Evolutionary conservation across 2,797 vertebrate genomes (phyloP).

Genomic region (Cyprinella venusta): DNA sequence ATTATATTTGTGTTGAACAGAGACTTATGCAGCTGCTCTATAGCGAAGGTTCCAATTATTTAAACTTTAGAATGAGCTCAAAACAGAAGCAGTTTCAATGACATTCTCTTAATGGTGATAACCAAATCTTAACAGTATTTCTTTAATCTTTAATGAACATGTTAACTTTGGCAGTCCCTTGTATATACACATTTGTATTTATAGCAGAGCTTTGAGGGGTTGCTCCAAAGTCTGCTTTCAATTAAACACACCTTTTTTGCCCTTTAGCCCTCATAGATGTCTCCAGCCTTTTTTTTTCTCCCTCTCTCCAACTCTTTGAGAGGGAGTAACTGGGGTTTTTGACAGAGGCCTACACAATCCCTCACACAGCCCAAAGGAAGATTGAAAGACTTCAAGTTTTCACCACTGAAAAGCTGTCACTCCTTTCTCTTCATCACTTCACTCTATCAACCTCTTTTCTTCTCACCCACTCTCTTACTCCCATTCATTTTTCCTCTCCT

Average conservation of each 20-base stretch:
- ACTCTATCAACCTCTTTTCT: constrained; percentile 45
- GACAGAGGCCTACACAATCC: constrained; percentile 49
- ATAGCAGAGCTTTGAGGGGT: constrained; percentile 20
- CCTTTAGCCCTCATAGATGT: constrained; percentile 11
- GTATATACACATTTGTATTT: constrained; percentile 3
- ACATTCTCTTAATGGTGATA: constrained; percentile 6
- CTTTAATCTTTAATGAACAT: constrained; percentile 18
- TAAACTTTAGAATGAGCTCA: not conserved
- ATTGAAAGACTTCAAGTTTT: constrained; percentile 65
- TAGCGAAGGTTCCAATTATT: not conserved
- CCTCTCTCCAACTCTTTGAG: constrained; percentile 37
- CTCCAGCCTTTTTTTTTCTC: constrained; percentile 26
- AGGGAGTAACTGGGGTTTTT: constrained; percentile 43
- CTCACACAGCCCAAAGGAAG: constrained; percentile 36
- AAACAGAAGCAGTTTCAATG: constrained; percentile 13
- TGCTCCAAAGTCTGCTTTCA: constrained; percentile 35
- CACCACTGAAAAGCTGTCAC: constrained; percentile 73
- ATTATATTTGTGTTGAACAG: not conserved
- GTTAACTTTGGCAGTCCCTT: not conserved
- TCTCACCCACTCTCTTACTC: constrained; percentile 35
- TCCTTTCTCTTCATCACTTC: constrained; percentile 55
- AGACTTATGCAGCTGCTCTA: not conserved
- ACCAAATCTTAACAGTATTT: not conserved
- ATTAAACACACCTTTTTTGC: constrained; percentile 36
- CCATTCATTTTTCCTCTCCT: constrained; percentile 27